Evolutionary conservation across 2,888 invertebrate genomes (phyloP), one percentile per base, ranked within the genome.

Genomic region (Diarsia rubi): DNA sequence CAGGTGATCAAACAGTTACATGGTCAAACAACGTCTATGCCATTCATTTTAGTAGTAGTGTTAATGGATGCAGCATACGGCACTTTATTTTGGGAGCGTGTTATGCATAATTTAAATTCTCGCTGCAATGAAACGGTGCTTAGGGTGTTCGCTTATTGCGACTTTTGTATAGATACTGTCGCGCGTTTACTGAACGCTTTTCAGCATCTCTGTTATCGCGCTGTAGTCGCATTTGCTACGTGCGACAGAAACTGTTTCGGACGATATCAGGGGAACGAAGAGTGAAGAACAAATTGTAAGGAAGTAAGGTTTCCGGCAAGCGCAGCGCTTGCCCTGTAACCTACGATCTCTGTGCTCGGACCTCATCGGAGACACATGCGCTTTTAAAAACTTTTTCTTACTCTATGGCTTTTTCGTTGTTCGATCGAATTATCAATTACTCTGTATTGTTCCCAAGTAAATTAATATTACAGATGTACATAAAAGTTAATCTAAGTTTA

Each of bases 11-110:
- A 37, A 65, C 14, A 9, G 16, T 11, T 14, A 27, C 42, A 67
- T 49, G 75, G 27, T 45, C 16, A 14, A 54, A 47, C 1, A 19
- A 75, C 27, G 27, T 45, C 57, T 49, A 21, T 37, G 31, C 31
- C 11, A 45, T 49, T 27, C 47, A 65, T 66, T 74, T 73, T 16
- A 59, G 66, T 45, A 63, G n/a, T 49, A n/a, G 37, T 14, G 66
- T 62, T 49, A 67, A 57, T 72, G 27, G 16, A 37, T 52, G 64
- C 67, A 77, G 27, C 31, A 78, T 57, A 14, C 21, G 37, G 9
- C 64, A 49, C n/a, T 77, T 64, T 57, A 81, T 65, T 81, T 63
- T 16, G 3, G 37, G 47, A 57, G 31, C 47, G 8, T 37, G 74
- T 65, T 52, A 19, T 52, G 74, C 73, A 73, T 80, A 64, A 52